Base-by-base conservation (phyloP, 2,113 vertebrate genomes). In the Mustela nigripes region DNA sequence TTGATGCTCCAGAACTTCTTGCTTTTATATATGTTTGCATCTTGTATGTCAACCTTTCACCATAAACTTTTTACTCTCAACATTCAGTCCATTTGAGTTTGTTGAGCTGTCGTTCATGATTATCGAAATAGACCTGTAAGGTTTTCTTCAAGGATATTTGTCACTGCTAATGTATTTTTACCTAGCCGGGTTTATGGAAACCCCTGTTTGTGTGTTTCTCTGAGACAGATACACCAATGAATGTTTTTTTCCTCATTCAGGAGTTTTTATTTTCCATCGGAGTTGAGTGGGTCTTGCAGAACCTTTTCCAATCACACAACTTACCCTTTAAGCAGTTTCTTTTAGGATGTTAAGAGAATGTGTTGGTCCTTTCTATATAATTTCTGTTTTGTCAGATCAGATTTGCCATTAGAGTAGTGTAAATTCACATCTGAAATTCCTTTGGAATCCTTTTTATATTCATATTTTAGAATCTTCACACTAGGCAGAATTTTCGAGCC, bases 341-440 rank as follows among this genome's bases (percentile, higher is more conserved):
- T 96, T 94, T 80, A 78, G 50, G 16, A 31, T 94, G 2, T 62
- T 83, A 82, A 79, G 7, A 62, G 45, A 86, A 12, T 1, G 1
- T 26, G 4, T 84, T 85, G 18, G 50, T 21, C 11, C 53, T 90
- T 96, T 81, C 19, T 31, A 9, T 11, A 45, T 50, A 63, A 85
- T 28, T 96, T 96, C 45, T 69, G 81, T 85, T 85, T 94, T 96
- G 42, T 78, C 31, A 39, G 63, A 48, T 18, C 36, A 62, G 58
- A 65, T n/a, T 31, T 18, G 53, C 22, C 11, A 56, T 63, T 74
- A 65, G 67, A 53, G 4, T 76, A 14, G n/a, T 65, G 4, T 31
- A 80, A 50, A 76, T 88, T 94, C 56, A 28, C 65, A 16, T 74
- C 36, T 91, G 63, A 36, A 48, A 71, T 95, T 81, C 22, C 19